phyloP scores from a whole-genome alignment of 2,888 invertebrate genomes.

The Drosophila acutilabella region DNA sequence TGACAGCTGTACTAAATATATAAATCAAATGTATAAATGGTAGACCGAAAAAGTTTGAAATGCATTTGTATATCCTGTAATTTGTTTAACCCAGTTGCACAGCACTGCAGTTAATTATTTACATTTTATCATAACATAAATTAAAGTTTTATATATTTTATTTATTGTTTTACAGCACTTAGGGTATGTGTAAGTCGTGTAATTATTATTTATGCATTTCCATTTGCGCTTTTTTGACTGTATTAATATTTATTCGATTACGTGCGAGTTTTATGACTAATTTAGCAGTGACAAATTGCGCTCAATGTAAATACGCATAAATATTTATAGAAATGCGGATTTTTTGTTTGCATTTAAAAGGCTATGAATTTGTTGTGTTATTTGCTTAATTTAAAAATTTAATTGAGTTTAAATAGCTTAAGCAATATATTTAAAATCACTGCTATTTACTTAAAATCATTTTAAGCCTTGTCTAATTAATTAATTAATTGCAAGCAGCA shows the following conservation, averaged over 20 bases:
- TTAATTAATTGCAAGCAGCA: conserved; percentile 3
- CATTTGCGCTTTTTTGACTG: background rate
- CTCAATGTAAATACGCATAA: conserved; percentile 15
- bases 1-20: conserved; percentile 4
- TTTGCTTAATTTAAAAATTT: background rate
- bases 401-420: background rate
- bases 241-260: conserved; percentile 31
- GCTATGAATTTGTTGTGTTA: background rate
- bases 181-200: background rate
- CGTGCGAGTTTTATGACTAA: conserved; percentile 30
- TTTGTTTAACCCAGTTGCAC: conserved; percentile 1
- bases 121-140: background rate
- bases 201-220: background rate
- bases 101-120: background rate
- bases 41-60: background rate
- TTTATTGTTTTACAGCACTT: background rate
- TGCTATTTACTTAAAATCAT: background rate
- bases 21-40: conserved; percentile 11
- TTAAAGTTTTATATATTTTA: too few species aligned
- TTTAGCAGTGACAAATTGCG: conserved; percentile 42
- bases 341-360: conserved; percentile 1
- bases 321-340: conserved; percentile 35
- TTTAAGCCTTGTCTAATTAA: background rate
- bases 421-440: background rate
- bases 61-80: background rate